These are phyloP conservation scores for Nylanderia fulva DNA, from an alignment of 1,140 invertebrate genomes.

Conservation along the genomic window DNA sequence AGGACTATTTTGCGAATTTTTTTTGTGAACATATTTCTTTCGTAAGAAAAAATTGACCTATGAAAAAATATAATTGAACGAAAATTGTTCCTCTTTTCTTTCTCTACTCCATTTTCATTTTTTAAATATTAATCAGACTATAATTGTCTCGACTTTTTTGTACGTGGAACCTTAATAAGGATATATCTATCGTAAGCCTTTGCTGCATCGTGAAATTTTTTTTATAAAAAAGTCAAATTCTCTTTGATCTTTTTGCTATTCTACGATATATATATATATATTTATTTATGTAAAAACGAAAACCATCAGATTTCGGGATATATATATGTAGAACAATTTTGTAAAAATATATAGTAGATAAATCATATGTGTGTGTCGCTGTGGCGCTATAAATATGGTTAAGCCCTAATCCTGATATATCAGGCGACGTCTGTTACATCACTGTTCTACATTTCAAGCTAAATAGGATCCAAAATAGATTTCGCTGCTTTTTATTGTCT, in stretches of 20 bases:
- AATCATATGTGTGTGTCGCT: slow-evolving; percentile 33
- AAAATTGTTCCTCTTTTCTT: neutral
- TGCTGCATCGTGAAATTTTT: neutral
- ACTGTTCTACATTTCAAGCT: slow-evolving; percentile 49
- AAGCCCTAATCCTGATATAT: slow-evolving; percentile 52
- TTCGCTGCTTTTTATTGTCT: slow-evolving; percentile 43
- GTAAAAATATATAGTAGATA: slow-evolving; percentile 44
- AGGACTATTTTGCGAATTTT: neutral
- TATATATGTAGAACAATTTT: slow-evolving; percentile 1
- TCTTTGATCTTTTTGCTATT: neutral
- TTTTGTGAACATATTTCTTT: neutral
- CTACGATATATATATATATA: neutral
- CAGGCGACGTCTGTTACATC: slow-evolving; percentile 47
- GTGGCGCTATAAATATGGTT: slow-evolving; percentile 42
- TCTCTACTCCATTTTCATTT: neutral
- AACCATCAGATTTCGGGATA: slow-evolving; percentile 27
- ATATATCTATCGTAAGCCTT: neutral
- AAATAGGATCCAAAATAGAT: slow-evolving; percentile 48
- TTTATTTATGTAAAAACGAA: slow-evolving; percentile 37
- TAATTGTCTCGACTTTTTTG: neutral
- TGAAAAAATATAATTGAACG: neutral
- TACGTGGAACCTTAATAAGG: neutral
- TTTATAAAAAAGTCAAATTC: neutral
- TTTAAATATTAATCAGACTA: neutral
- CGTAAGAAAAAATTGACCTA: neutral